Base-by-base conservation (phyloP, 1,140 invertebrate genomes). In the Cherax quadricarinatus region DNA sequence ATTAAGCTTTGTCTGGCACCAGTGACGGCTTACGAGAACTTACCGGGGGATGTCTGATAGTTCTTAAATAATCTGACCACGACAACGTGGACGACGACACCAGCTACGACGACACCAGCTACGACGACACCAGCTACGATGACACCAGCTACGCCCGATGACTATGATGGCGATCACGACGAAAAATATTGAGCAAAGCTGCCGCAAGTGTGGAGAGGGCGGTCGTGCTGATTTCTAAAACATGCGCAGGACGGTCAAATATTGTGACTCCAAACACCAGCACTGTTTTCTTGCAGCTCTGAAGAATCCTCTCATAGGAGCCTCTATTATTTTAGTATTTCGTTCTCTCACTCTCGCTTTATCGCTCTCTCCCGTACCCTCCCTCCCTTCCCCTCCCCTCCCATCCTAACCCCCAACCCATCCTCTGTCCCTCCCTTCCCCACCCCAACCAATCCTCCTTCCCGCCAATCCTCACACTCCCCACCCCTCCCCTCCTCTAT, bases 281-380 rank as follows among this genome's bases (percentile, higher is more conserved):
- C n/a, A 16, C 70, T 88, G 87, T 88, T 88, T 88, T 88, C 87
- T 80, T 80, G 57, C 75, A 88, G 87, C 87, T 88, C 51, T 88
- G 87, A 88, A 88, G 87, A 88, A 88, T 88, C 87, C 87, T 81
- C 87, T 88, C 78, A 88, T 88, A 88, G 87, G 87, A 88, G 12
- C 51, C 81, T 51, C 87, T 88, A 88, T 88, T 88, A 88, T 88
- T 88, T 88, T 88, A 88, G 87, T 88, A 88, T 88, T 88, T 88
- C 87, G 75, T 81, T 88, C 87, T 79, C 83, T 81, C 87, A 81
- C 87, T 62, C 87, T 88, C 78, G 21, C 87, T 81, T 53, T 88
- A n/a, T 88, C 78, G 60, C 78, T 66, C 78, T 87, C 70, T 53
- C 49, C 24, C 62, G 2, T 21, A 0, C 24, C 24, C 86, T 30